Evolutionary conservation across 1,140 invertebrate genomes (phyloP).

Genomic region (Ceratitis capitata): DNA sequence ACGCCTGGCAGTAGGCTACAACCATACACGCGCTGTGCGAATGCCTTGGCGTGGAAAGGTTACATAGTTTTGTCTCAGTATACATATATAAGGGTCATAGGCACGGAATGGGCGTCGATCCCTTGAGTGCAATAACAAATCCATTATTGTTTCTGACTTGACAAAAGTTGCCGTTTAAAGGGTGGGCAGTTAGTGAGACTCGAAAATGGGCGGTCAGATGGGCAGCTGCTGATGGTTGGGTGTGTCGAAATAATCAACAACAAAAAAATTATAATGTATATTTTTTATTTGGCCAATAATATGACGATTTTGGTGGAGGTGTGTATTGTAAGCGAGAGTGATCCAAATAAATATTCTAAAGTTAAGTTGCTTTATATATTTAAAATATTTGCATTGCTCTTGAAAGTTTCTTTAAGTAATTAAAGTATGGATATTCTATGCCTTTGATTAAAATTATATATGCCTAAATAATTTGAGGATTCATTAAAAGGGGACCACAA

Average conservation of each 20-base stretch:
- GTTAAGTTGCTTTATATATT: too few species aligned
- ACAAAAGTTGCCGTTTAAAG: constrained; percentile 3
- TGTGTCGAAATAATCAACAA: not conserved
- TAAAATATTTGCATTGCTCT: too few species aligned
- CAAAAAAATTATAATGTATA: not conserved
- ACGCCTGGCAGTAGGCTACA: not conserved
- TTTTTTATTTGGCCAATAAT: not conserved
- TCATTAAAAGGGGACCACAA: too few species aligned
- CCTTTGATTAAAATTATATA: too few species aligned
- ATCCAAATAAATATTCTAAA: not conserved
- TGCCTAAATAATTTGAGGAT: too few species aligned
- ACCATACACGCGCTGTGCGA: not conserved
- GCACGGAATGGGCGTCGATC: constrained; percentile 31
- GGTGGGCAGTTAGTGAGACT: not conserved
- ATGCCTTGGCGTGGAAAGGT: not conserved
- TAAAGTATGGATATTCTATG: too few species aligned
- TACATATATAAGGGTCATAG: not conserved
- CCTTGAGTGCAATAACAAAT: constrained; percentile 42
- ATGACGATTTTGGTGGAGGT: not conserved
- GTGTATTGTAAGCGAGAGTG: not conserved
- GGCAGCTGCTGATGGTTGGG: not conserved
- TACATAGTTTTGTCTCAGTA: not conserved
- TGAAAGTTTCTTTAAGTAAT: too few species aligned
- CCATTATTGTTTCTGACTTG: constrained; percentile 40
- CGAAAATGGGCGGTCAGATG: not conserved